Percentiles rank a stretch among this genome's conserved stretches.
phyloP scores from a whole-genome alignment of 2,113 vertebrate genomes.

The Labeo rohita region DNA sequence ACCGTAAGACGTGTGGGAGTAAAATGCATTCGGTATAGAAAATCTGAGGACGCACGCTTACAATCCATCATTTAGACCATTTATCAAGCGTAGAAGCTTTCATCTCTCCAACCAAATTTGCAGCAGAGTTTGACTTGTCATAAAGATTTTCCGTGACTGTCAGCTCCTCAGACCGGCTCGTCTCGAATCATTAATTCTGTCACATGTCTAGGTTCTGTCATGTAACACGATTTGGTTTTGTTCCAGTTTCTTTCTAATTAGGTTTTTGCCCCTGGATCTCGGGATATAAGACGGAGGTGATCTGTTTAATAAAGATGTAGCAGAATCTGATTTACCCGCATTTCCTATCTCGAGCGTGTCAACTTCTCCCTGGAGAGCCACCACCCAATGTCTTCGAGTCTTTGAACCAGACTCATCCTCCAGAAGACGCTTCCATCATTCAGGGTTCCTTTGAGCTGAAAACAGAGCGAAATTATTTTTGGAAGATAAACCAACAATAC shows the following conservation, averaged over 20 bases:
- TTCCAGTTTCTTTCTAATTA: slow-evolving; percentile 27
- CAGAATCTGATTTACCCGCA: slow-evolving; percentile 19
- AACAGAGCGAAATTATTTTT: slow-evolving; percentile 34
- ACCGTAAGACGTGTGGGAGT: not conserved
- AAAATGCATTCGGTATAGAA: not conserved
- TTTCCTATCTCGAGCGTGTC: slow-evolving; percentile 38
- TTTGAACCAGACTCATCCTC: slow-evolving; percentile 21
- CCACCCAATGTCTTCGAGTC: not conserved
- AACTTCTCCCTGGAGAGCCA: slow-evolving; percentile 28
- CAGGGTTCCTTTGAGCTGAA: slow-evolving; percentile 8
- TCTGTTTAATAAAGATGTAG: slow-evolving; percentile 24
- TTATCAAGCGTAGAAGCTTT: not conserved
- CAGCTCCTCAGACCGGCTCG: slow-evolving; percentile 7
- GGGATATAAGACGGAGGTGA: not conserved
- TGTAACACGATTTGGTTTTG: slow-evolving; percentile 5
- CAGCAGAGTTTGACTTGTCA: slow-evolving; percentile 8
- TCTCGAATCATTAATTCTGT: slow-evolving; percentile 8
- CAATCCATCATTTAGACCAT: slow-evolving; percentile 1
- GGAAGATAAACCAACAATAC: slow-evolving; percentile 44
- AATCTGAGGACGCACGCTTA: not conserved
- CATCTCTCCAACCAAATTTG: slow-evolving; percentile 2
- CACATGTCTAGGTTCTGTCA: not conserved
- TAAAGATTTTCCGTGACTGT: slow-evolving; percentile 13
- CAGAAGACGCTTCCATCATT: not conserved
- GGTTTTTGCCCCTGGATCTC: slow-evolving; percentile 24